Evolutionary conservation across 2,888 invertebrate genomes (phyloP), one percentile per base, ranked within the genome.

Genomic region (Zygothrica quintamaculata): DNA sequence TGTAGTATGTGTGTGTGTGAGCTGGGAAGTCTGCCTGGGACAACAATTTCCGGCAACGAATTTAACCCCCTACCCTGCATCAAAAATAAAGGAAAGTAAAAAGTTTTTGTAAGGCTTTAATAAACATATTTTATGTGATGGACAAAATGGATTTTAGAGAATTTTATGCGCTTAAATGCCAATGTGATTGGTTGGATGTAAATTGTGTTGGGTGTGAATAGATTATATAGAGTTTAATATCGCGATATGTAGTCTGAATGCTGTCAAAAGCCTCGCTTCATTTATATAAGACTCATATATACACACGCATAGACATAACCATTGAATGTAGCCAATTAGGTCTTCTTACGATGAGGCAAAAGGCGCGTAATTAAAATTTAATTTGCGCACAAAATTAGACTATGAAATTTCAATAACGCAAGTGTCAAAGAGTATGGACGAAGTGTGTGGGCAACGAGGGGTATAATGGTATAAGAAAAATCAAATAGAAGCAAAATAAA

Each of bases 291-390:
- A n/a, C 68, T 51, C 61, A 52, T 59, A 40, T 48, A 25, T 55
- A 33, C 46, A 15, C 34, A 22, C 18, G 18, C 18, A 22, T 22
- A n/a, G 40, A 22, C 31, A 18, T 33, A 34, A 44, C 42, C 31
- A 8, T 44, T 5, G 44, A 37, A 31, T 56, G 36, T 56, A 53
- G 52, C 69, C 70, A 79, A 77, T 79, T 77, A 60, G 29, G 56
- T 25, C 57, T 48, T n/a, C 33, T 59, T 50, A 39, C 25, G 12
- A 34, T 12, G 29, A 46, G 43, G 43, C 39, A 64, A 70, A 51
- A 53, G 59, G 65, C 55, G 52, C 59, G 64, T 80, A 81, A 81
- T 81, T 84, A 84, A 81, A 84, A 72, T 84, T 84, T 78, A 74
- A 81, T 84, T 81, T 68, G 64, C 51, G 69, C 60, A 48, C 66